Base-by-base conservation (phyloP, 2,888 invertebrate species). In the Phyto melanocephala region DNA sequence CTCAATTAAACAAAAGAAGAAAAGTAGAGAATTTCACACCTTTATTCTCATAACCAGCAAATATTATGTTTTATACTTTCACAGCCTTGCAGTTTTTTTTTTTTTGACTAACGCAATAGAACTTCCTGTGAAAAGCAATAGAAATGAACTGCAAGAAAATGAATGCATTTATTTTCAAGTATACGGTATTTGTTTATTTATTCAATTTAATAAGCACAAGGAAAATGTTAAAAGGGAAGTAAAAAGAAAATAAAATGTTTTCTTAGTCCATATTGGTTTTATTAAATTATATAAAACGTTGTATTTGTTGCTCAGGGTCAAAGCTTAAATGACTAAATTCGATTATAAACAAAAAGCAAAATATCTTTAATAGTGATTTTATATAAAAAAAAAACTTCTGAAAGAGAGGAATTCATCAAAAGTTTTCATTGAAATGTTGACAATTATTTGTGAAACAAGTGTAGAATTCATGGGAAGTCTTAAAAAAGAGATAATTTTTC, bases 261-360 rank as follows among this genome's bases (percentile, higher is more conserved):
- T 70, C 33, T 47, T 37, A 6, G 11, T 5, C 10, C 24, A 22
- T 71, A 47, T 47, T 22, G 2, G 22, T 22, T 17, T 22, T 60
- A 71, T 58, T 60, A 60, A 35, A 37, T 54, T 68, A 1, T 35
- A 37, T n/a, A n/a, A n/a, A n/a, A n/a, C n/a, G n/a, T n/a, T n/a
- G 33, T 37, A n/a, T 65, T 5, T 33, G n/a, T 6, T 28, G 7
- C 24, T 28, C 28, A 40, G 15, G 47, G 13, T 42, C 33, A 56
- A 33, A 45, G 28, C 15, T 62, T 28, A n/a, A n/a, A n/a, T n/a
- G n/a, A 28, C 15, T 42, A 15, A 24, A 60, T 60, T 22, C 15
- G 15, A 24, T 60, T 22, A n/a, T 42, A 42, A 42, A n/a, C n/a
- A n/a, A n/a, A n/a, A n/a, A n/a, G n/a, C n/a, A n/a, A n/a, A n/a